Evolutionary conservation across 2,888 invertebrate genomes (phyloP).

Genomic region (Scelioninae gen. 2): DNA sequence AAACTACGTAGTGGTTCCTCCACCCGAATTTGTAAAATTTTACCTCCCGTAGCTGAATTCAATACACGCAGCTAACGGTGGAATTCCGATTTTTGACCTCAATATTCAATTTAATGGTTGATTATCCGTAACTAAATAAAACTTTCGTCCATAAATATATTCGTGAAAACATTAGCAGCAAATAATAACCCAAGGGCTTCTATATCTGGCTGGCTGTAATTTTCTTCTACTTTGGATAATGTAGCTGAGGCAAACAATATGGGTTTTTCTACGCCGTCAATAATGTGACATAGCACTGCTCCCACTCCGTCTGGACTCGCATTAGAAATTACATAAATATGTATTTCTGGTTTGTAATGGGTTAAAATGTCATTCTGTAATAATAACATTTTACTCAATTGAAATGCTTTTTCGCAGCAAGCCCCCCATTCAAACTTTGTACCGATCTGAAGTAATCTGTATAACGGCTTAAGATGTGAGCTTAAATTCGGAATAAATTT

Average conservation of each 20-base stretch:
- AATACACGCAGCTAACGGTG: constrained; percentile 30
- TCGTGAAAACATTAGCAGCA: constrained; percentile 62
- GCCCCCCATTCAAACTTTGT: constrained; percentile 7
- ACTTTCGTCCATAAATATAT: constrained; percentile 62
- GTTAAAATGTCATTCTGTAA: constrained; percentile 52
- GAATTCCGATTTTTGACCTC: constrained; percentile 45
- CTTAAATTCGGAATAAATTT: constrained; percentile 62
- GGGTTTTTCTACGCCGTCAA: constrained; percentile 58
- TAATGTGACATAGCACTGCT: constrained; percentile 62
- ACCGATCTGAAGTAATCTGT: constrained; percentile 15
- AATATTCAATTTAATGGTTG: constrained; percentile 60
- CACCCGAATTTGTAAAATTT: no score
- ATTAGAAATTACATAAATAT: constrained; percentile 65
- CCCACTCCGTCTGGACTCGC: constrained; percentile 69
- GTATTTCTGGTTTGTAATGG: constrained; percentile 58
- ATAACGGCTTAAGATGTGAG: constrained; percentile 33
- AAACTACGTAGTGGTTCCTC: no score
- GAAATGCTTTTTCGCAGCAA: constrained; percentile 23
- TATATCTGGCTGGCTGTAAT: constrained; percentile 63
- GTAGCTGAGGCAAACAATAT: constrained; percentile 60
- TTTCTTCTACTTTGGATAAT: constrained; percentile 55
- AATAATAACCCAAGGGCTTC: constrained; percentile 64
- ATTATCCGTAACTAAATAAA: constrained; percentile 52
- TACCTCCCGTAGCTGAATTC: no score
- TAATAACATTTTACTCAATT: constrained; percentile 63